phyloP scores from a whole-genome alignment of 2,888 invertebrate genomes.

The Odiellus spinosus region DNA sequence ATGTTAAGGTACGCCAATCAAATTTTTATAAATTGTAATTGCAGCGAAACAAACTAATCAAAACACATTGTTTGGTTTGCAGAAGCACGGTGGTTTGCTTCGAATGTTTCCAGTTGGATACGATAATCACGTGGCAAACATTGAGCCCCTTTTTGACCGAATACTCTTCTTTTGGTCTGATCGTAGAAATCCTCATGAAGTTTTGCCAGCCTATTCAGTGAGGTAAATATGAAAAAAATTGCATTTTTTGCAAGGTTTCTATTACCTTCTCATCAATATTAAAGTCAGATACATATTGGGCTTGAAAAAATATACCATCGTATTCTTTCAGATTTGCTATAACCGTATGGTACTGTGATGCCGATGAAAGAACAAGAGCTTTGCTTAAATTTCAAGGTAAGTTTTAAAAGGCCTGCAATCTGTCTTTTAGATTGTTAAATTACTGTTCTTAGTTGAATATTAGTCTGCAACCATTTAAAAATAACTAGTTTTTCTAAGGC shows the following conservation, averaged over 20 bases:
- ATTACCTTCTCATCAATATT: too few relatives aligned
- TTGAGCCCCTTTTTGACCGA: slow-evolving; percentile 82
- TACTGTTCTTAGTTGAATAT: too few relatives aligned
- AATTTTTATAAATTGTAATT: slow-evolving; percentile 3
- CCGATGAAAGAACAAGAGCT: slow-evolving; percentile 39
- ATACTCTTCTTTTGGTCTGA: slow-evolving; percentile 97
- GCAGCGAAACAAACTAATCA: not conserved
- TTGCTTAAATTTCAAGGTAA: not conserved
- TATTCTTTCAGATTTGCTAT: slow-evolving; percentile 65
- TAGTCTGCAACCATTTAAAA: too few relatives aligned
- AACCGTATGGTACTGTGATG: slow-evolving; percentile 82
- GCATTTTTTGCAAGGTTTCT: too few relatives aligned
- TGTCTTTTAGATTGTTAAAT: too few relatives aligned
- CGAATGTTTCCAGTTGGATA: slow-evolving; percentile 81
- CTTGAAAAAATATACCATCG: too few relatives aligned
- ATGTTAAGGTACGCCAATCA: slow-evolving; percentile 45
- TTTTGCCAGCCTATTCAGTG: slow-evolving; percentile 78
- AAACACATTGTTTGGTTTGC: slow-evolving; percentile 9
- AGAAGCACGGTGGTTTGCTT: slow-evolving; percentile 60
- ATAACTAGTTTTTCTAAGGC: too few relatives aligned
- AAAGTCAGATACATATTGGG: too few relatives aligned
- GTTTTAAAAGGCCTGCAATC: too few relatives aligned
- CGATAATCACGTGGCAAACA: slow-evolving; percentile 64
- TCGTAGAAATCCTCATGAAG: slow-evolving; percentile 88
- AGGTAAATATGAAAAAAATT: too few relatives aligned